These are phyloP conservation scores for Acleris sparsana DNA, from an alignment of 2,888 invertebrate species.

Conservation along the genomic window DNA sequence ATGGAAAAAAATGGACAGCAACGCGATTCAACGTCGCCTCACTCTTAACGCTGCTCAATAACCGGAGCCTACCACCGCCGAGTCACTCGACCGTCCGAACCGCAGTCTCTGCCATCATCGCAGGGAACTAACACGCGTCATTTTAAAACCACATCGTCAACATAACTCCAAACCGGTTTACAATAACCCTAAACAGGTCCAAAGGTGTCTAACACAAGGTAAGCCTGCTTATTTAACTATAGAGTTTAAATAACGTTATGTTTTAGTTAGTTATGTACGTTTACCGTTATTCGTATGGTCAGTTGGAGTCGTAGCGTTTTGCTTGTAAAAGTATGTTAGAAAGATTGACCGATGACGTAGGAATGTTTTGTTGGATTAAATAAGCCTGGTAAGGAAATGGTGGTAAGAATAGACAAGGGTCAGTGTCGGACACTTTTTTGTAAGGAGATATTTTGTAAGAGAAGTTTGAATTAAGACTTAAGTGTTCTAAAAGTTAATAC, in stretches of 20 bases:
- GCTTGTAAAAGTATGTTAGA: no score
- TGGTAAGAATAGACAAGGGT: no score
- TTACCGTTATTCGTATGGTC: not conserved
- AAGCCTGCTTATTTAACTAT: not conserved
- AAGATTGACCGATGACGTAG: not conserved
- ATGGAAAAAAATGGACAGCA: no score
- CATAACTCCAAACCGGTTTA: conserved; percentile 1
- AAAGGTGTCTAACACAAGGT: conserved; percentile 17
- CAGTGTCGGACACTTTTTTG: no score
- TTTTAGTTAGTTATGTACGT: not conserved
- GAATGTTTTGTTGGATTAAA: not conserved
- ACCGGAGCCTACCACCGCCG: conserved; percentile 1
- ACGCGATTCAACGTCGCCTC: no score
- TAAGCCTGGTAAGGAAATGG: no score
- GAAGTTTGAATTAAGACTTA: no score
- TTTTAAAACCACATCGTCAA: conserved; percentile 7
- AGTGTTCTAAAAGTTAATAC: no score
- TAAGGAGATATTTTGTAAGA: no score
- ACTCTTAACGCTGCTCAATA: not conserved
- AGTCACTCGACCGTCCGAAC: not conserved
- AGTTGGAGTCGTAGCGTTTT: not conserved
- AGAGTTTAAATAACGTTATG: not conserved
- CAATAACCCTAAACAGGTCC: no score
- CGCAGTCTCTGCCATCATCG: conserved; percentile 6
- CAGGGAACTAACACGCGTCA: not conserved